phyloP scores from a whole-genome alignment of 2,113 vertebrate genomes.

The Rhegmatorhina hoffmannsi region DNA sequence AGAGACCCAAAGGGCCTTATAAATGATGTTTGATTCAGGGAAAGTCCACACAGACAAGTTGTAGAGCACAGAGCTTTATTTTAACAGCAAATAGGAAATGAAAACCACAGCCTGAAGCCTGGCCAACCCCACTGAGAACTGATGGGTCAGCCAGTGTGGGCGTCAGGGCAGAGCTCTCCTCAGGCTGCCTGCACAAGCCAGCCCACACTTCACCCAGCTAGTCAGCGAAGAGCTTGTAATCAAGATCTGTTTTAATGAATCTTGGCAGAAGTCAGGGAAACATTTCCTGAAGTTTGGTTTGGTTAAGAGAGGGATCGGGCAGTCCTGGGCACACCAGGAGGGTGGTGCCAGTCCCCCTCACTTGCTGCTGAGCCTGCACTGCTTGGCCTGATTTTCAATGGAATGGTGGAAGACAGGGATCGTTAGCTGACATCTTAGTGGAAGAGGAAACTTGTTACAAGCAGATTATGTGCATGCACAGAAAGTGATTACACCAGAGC shows the following conservation, averaged over 20 bases:
- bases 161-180: background rate
- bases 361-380: rapidly evolving
- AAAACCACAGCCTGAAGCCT: background rate
- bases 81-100: background rate
- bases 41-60: background rate
- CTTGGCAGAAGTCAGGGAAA: background rate
- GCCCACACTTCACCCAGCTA: background rate
- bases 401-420: background rate
- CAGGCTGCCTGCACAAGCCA: background rate
- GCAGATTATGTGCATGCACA: background rate
- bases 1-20: background rate
- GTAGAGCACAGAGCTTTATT: background rate
- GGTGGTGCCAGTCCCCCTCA: background rate
- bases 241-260: background rate
- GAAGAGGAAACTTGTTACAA: background rate
- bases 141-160: background rate
- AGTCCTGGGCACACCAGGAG: background rate
- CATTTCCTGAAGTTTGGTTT: background rate
- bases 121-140: background rate
- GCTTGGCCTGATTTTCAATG: rapidly evolving
- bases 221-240: background rate
- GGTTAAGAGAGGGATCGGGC: background rate
- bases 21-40: background rate
- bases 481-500: background rate
- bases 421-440: background rate